These are phyloP conservation scores for Teleogryllus occipitalis DNA, from an alignment of 1,140 invertebrate species.

Conservation along the genomic window DNA sequence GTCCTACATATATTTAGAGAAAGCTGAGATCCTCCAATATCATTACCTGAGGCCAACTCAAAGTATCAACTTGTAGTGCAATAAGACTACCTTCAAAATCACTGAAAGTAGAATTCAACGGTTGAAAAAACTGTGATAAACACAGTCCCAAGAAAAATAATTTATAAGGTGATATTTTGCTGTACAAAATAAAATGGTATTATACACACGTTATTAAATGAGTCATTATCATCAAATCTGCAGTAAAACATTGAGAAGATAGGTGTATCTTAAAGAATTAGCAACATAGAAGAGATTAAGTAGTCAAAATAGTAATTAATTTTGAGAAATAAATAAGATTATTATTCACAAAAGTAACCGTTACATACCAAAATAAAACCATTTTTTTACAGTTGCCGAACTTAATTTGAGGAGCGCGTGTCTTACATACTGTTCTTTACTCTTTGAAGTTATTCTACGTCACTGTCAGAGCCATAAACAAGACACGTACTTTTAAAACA, in stretches of 20 bases:
- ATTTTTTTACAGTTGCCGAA: background rate
- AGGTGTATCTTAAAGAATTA: background rate
- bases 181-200: background rate
- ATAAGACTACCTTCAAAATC: background rate
- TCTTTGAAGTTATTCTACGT: background rate
- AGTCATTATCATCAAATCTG: background rate
- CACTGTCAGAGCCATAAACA: background rate
- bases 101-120: background rate
- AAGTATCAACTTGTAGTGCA: background rate
- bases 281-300: too few species aligned
- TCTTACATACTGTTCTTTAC: too few species aligned
- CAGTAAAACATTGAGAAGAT: background rate
- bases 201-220: background rate
- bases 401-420: background rate
- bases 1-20: background rate
- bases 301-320: too few species aligned
- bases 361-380: background rate
- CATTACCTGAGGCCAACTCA: background rate
- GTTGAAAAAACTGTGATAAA: background rate
- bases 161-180: background rate
- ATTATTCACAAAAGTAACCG: too few species aligned
- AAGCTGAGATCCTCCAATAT: background rate
- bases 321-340: too few species aligned
- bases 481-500: background rate
- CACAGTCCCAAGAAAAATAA: background rate